Evolutionary conservation across 1,140 invertebrate species (phyloP).

Genomic region (Drosophila bocki): DNA sequence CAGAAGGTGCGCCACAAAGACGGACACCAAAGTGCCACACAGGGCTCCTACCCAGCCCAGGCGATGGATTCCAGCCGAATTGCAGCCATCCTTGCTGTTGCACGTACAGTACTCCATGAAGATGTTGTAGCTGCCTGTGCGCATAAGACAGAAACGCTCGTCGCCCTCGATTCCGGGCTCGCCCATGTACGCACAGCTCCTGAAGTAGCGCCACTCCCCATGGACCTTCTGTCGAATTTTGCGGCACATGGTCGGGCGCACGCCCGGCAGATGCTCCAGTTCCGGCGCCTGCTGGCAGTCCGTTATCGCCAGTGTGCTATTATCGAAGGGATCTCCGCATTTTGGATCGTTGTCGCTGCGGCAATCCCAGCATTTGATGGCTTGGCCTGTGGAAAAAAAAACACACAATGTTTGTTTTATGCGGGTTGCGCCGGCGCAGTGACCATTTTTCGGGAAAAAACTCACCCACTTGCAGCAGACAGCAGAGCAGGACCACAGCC

Average conservation of each 20-base stretch:
- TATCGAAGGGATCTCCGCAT: conserved; percentile 97
- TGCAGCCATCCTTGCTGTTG: conserved; percentile 96
- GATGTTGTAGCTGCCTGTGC: conserved; percentile 96
- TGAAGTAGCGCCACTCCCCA: conserved; percentile 95
- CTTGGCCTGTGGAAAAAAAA: conserved; percentile 85
- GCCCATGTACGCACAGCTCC: conserved; percentile 95
- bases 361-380: conserved; percentile 97
- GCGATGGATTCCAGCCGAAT: conserved; percentile 86
- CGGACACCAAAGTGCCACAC: conserved; percentile 98
- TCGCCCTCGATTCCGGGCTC: conserved; percentile 95
- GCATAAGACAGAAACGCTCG: conserved; percentile 95
- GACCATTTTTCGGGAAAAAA: background rate
- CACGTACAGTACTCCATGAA: conserved; percentile 97
- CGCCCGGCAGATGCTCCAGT: conserved; percentile 89
- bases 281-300: conserved; percentile 91
- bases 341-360: conserved; percentile 95
- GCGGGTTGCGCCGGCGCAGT: conserved; percentile 33
- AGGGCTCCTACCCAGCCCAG: conserved; percentile 89
- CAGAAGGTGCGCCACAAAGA: conserved; percentile 89
- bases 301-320: conserved; percentile 93
- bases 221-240: conserved; percentile 97
- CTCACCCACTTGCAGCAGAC: conserved; percentile 71
- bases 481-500: conserved; percentile 41
- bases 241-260: conserved; percentile 94
- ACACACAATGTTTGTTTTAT: conserved; percentile 5